phyloP scores from a whole-genome alignment of 2,797 vertebrate species.

The Hemibagrus guttatus region DNA sequence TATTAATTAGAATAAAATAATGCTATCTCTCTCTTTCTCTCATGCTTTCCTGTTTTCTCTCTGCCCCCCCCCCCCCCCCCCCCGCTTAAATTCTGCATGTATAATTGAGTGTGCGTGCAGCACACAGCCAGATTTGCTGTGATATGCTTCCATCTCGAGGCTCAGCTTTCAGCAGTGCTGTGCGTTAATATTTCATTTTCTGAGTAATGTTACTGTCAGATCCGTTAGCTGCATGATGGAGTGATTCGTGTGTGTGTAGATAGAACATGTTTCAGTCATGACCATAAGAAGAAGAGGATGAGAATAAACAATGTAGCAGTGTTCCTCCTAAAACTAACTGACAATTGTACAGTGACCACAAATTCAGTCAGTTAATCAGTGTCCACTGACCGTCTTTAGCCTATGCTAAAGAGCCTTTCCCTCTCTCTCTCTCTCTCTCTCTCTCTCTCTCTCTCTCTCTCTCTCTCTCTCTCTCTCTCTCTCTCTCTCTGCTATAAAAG shows the following conservation, averaged over 20 bases:
- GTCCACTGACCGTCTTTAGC: neutral
- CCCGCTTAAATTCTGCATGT: conserved; percentile 56
- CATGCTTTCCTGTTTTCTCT: neutral
- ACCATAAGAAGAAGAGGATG: neutral
- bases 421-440: no score
- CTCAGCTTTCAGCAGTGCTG: conserved; percentile 43
- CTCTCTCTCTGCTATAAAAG: conserved; percentile 31
- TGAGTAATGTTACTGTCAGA: conserved; percentile 36
- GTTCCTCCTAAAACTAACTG: neutral
- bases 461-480: neutral
- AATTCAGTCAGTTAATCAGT: neutral
- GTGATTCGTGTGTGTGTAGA: neutral
- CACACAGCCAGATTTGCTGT: conserved; percentile 40
- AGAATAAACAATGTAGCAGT: neutral
- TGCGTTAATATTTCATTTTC: conserved; percentile 52
- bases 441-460: neutral
- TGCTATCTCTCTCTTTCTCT: neutral
- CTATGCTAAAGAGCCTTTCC: neutral
- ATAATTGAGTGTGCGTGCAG: conserved; percentile 60
- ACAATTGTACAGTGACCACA: neutral
- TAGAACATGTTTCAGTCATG: neutral
- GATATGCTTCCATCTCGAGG: conserved; percentile 32
- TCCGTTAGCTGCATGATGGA: neutral
- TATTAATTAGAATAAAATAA: no score
- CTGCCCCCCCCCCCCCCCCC: neutral